A percentile compares a stretch with the other conserved stretches of the same genome.
Conservation (phyloP, 2,113 vertebrate genomes). For the Rhea americana region DNA sequence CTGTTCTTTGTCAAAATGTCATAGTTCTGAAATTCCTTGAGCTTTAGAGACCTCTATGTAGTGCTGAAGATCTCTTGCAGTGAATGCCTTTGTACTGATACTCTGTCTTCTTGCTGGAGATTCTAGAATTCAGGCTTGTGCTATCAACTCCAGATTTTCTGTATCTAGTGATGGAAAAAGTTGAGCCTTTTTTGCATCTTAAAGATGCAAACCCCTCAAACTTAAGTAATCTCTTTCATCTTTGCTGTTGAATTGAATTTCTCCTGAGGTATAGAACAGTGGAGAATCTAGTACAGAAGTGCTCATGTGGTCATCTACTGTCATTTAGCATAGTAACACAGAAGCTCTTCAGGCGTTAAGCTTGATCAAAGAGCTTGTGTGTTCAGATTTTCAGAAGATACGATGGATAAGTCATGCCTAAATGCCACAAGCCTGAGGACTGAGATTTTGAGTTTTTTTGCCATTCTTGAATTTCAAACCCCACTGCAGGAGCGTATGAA, state of each 20-base stretch:
- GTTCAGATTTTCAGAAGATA: neutral
- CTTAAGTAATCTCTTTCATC: neutral
- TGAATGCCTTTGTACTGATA: fast-evolving
- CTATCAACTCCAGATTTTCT: neutral
- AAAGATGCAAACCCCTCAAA: neutral
- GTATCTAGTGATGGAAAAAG: neutral
- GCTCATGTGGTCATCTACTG: conserved; percentile 9
- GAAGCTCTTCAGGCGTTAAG: neutral
- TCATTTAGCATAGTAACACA: fast-evolving
- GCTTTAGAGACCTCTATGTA: neutral
- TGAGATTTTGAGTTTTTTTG: neutral
- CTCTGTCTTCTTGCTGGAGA: fast-evolving
- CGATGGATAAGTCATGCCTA: neutral
- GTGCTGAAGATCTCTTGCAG: neutral
- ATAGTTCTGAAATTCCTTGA: neutral
- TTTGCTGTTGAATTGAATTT: neutral
- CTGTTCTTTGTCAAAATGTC: neutral
- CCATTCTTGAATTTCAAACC: neutral
- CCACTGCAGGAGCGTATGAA: neutral
- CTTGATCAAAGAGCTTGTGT: conserved; percentile 4
- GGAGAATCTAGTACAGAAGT: neutral
- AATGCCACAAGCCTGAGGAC: neutral
- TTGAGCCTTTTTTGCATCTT: neutral
- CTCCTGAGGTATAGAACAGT: neutral
- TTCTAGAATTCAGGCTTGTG: neutral